Base-by-base conservation (phyloP, 2,113 vertebrate species). In the Xenopus borealis region DNA sequence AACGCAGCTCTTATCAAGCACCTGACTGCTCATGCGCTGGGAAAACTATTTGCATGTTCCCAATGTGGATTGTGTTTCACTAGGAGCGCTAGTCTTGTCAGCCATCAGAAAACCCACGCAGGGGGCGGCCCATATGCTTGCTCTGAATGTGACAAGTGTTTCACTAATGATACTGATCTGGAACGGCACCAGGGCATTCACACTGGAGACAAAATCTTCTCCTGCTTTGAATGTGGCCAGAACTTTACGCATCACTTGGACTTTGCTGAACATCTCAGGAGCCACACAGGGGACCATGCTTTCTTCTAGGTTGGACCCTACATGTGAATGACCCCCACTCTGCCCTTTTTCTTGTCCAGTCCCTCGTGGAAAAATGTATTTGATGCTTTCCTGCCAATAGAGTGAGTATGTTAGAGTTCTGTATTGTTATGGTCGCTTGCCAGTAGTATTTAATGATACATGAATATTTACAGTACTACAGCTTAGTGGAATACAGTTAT, bases 51-150 rank as follows among this genome's bases (percentile, higher is more conserved):
- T 12, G 7, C 57, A 8, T 75, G 73, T 10, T 19, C 20, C 17
- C 44, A 69, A 18, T 75, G 73, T 16, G 73, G 73, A 19, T 62
- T 23, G 13, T 19, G 58, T 12, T 77, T 77, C 13, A 64, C 61
- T 7, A 46, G 44, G 19, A 75, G 61, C 3, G 57, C 64, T 12
- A 9, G 62, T 53, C 45, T 75, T 14, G 45, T 58, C 13, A 33
- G 57, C 16, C 73, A 75, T n/a, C 44, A 53, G 65, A 68, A 63
- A 13, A 40, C 66, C 27, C 73, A 75, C 30, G 33, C 23, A 1
- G 47, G 12, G 17, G 19, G 10, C 2, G 10, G 7, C 2, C 18
- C 55, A 16, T 50, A 47, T 11, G 8, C 52, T 4, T 73, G 72
- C n/a, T 11, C 12, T 1, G 18, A 58, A 20, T 73, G 72, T 45